Base-by-base conservation (phyloP, 2,797 vertebrate genomes). In the Pterois miles region DNA sequence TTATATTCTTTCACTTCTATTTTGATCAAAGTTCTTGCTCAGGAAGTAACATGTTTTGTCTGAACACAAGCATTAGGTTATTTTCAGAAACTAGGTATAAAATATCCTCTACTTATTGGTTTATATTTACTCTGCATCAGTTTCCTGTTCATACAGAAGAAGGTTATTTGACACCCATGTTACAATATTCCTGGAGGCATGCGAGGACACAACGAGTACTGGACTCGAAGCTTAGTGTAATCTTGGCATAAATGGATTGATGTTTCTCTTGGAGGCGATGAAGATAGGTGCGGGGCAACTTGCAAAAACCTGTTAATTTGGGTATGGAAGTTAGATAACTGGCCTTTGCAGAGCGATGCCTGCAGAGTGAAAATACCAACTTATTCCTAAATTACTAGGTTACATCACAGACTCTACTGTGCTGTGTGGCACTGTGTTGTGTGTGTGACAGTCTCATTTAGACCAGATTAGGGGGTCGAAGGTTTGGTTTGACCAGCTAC, bases 401-500 rank as follows among this genome's bases (percentile, higher is more conserved):
- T 91, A 91, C 82, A 88, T 92, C 87, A 92, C 83, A 78, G 48
- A 79, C 6, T 2, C 20, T 23, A 58, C 38, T 31, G 67, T 25
- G 50, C 60, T 25, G 50, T 16, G 74, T 56, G 18, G 59, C 52
- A 34, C 38, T 62, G 74, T 36, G 53, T 38, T 76, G 56, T 73
- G 76, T 74, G 64, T 81, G 65, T 53, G 86, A 82, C 11, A 5
- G 86, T 88, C 90, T 93, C 88, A 80, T 90, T 92, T 90, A 89
- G 86, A 89, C 63, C 59, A 87, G 91, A 94, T 94, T 92, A 94
- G 76, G 76, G 74, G 88, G 90, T 89, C 78, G 9, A 82, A 90
- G 85, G 90, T 91, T 89, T 33, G 68, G 82, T 90, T 86, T 83
- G 86, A 90, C 87, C 85, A 31, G 70, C 81, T 80, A 85, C 89